phyloP scores from a whole-genome alignment of 2,113 vertebrate species.

The Erythrocebus patas region DNA sequence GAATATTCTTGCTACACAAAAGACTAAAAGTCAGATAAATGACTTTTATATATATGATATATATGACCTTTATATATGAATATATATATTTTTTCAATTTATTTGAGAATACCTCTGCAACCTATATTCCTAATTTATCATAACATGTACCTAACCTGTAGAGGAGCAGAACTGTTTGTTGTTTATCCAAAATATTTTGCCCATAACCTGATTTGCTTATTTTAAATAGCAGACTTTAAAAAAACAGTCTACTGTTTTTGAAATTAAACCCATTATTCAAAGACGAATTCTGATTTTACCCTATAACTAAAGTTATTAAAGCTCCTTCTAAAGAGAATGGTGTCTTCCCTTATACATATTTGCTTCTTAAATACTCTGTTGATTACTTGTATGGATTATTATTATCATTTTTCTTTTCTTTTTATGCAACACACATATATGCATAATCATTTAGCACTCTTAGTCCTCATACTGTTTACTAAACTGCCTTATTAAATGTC shows the following conservation, averaged over 20 bases:
- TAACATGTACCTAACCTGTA: neutral
- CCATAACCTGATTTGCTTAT: too few species aligned
- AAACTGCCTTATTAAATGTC: neutral
- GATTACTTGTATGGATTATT: neutral
- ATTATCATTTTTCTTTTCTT: neutral
- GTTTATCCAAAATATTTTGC: neutral
- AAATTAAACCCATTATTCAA: neutral
- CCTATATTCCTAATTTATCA: neutral
- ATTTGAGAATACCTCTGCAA: neutral
- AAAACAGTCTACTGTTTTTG: neutral
- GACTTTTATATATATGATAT: neutral
- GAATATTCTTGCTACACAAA: neutral
- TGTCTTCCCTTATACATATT: neutral
- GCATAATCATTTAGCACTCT: rapidly evolving
- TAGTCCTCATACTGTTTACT: neutral
- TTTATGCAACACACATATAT: neutral
- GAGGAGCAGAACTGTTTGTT: neutral
- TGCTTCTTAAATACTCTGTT: neutral
- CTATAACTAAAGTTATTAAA: neutral
- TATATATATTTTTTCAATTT: neutral
- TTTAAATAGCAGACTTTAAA: neutral
- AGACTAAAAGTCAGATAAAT: neutral
- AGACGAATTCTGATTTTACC: neutral
- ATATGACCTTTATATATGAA: neutral
- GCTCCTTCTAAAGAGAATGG: neutral